These are phyloP conservation scores for Clusia tigrina DNA, from an alignment of 2,888 invertebrate species.

Conservation along the genomic window DNA sequence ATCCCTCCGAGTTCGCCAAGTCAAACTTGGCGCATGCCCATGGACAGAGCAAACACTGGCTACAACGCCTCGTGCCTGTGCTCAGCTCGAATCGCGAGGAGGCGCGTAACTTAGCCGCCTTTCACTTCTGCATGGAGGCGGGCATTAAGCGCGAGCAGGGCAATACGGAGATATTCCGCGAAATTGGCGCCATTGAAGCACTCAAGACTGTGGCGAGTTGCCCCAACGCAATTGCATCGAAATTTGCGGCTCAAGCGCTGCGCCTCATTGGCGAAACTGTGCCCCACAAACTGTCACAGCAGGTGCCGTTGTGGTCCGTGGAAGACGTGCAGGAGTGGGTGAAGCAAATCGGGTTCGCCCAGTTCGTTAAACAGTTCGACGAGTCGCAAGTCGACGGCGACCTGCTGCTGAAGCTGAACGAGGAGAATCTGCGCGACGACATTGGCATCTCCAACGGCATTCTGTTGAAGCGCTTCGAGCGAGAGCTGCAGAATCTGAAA, in stretches of 20 bases:
- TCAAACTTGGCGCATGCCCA: conserved; percentile 92
- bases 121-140: conserved; percentile 99
- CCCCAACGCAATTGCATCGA: conserved; percentile 96
- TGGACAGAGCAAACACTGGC: conserved; percentile 95
- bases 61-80: conserved; percentile 90
- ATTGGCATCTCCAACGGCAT: conserved; percentile 94
- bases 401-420: conserved; percentile 87
- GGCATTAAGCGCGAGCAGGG: conserved; percentile 95
- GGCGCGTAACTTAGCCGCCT: conserved; percentile 95
- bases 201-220: conserved; percentile 96
- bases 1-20: conserved; percentile 93
- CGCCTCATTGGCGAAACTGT: conserved; percentile 94
- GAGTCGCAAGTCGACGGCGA: conserved; percentile 97
- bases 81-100: conserved; percentile 94
- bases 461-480: conserved; percentile 87
- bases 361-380: conserved; percentile 83
- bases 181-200: conserved; percentile 94
- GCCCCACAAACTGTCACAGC: conserved; percentile 96
- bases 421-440: conserved; percentile 91
- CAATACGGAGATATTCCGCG: conserved; percentile 88
- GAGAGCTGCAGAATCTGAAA: conserved; percentile 91
- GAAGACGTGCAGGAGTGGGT: conserved; percentile 99
- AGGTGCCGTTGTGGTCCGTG: conserved; percentile 96
- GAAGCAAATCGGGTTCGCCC: conserved; percentile 92
- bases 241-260: conserved; percentile 93